A percentile compares a stretch with the other conserved stretches of the same genome.
Conservation (phyloP, 1,140 invertebrate genomes). For the Drosophila littoralis region DNA sequence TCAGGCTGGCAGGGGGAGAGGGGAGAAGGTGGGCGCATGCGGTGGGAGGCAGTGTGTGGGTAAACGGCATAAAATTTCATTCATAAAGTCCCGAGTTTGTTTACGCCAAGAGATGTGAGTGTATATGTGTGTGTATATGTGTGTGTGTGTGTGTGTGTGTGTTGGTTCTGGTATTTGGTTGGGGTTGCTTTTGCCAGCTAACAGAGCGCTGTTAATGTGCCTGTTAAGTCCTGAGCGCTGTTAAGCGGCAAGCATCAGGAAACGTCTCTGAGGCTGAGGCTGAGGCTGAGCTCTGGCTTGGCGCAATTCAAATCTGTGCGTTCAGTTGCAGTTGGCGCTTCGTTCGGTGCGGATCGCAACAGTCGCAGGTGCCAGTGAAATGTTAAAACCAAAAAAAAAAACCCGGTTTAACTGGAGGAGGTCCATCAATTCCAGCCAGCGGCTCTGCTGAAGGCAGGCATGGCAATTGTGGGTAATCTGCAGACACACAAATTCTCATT, state of each 20-base stretch:
- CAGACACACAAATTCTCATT: conserved; percentile 7
- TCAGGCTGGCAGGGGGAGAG: background rate
- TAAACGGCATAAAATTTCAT: conserved; percentile 52
- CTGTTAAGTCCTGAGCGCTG: conserved; percentile 60
- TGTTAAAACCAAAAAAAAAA: background rate
- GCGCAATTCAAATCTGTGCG: conserved; percentile 56
- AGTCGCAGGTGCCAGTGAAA: conserved; percentile 5
- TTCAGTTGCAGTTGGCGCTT: conserved; percentile 62
- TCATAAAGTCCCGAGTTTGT: conserved; percentile 47
- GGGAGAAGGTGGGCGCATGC: background rate
- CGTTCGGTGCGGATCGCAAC: conserved; percentile 64
- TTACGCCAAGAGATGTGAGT: conserved; percentile 5
- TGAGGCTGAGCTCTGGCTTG: conserved; percentile 49
- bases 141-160: background rate
- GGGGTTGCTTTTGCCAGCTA: conserved; percentile 45
- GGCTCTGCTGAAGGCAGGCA: conserved; percentile 88
- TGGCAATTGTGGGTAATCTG: conserved; percentile 85
- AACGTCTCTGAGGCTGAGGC: background rate
- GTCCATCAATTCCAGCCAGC: conserved; percentile 75
- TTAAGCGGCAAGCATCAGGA: conserved; percentile 27
- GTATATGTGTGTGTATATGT: background rate
- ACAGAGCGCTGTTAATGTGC: conserved; percentile 47
- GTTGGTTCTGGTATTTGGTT: background rate
- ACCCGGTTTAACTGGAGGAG: background rate
- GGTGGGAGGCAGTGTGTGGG: background rate